A percentile compares a stretch with the other conserved stretches of the same genome.
phyloP scores from a whole-genome alignment of 2,797 vertebrate genomes.

The Cryptoprocta ferox region DNA sequence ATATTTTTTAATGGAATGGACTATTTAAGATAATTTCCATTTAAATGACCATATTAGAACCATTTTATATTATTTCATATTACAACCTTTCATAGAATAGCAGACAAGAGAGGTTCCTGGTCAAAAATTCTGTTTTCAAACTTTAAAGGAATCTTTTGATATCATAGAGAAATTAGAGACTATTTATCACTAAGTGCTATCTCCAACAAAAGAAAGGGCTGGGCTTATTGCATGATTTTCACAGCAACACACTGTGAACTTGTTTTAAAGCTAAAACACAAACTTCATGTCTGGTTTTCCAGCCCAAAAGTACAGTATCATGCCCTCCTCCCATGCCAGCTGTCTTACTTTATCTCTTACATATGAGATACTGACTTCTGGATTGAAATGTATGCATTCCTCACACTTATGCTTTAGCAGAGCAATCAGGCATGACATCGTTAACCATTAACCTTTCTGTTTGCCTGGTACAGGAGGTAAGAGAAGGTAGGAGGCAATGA shows the following conservation, averaged over 20 bases:
- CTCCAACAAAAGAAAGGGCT: not conserved
- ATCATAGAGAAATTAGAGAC: not conserved
- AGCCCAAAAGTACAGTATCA: not conserved
- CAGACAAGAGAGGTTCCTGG: not conserved
- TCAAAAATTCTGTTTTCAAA: not conserved
- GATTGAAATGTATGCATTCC: not conserved
- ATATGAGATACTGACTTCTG: not conserved
- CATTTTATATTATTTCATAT: not conserved
- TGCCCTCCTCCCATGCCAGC: not conserved
- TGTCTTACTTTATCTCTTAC: not conserved
- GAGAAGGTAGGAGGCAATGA: conserved; percentile 67
- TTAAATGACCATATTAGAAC: not conserved
- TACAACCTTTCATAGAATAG: not conserved
- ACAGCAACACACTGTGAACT: not conserved
- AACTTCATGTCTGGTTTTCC: not conserved
- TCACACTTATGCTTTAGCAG: conserved; percentile 62
- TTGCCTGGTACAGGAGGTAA: conserved; percentile 76
- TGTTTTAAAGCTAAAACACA: not conserved
- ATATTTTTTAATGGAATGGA: not conserved
- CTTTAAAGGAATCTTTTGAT: not conserved
- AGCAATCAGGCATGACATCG: conserved; percentile 79
- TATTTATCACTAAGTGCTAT: not conserved
- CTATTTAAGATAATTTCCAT: not conserved
- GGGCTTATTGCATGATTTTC: not conserved
- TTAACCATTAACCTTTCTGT: conserved; percentile 84